Conservation (phyloP, 2,888 invertebrate species). For the Drosophila sordidula region DNA sequence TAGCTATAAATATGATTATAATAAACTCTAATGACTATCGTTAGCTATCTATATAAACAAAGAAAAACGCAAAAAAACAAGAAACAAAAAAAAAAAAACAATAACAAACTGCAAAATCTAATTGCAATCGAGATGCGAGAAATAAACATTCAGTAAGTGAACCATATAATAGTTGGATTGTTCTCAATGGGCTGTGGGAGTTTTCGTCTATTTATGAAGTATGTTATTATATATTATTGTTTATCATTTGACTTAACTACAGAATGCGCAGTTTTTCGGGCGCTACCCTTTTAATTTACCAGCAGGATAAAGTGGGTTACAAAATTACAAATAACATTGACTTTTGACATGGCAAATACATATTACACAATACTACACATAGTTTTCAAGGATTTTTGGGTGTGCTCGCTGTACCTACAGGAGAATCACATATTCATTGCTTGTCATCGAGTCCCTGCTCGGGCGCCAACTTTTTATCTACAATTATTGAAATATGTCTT, state of each 20-base stretch:
- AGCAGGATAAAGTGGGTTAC: no score
- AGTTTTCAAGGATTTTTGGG: no score
- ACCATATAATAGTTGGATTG: conserved; percentile 16
- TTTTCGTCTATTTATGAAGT: not conserved
- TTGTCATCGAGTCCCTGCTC: not conserved
- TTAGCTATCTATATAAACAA: conserved; percentile 41
- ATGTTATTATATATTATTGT: no score
- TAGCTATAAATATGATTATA: conserved; percentile 45
- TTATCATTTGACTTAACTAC: no score
- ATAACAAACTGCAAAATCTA: conserved; percentile 31
- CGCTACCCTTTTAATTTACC: no score
- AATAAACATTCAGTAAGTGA: conserved; percentile 67
- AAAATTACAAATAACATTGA: no score
- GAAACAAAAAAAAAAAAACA: conserved; percentile 20
- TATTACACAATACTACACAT: no score
- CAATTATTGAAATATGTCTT: no score
- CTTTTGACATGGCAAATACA: no score
- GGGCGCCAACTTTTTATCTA: not conserved
- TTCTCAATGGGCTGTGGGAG: not conserved
- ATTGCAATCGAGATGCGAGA: conserved; percentile 47
- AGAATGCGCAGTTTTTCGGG: no score
- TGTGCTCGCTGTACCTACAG: no score
- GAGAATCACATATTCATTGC: no score
- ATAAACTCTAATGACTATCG: conserved; percentile 41
- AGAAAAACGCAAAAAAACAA: conserved; percentile 18